phyloP scores from a whole-genome alignment of 2,113 vertebrate genomes.

The Peromyscus polionotus region DNA sequence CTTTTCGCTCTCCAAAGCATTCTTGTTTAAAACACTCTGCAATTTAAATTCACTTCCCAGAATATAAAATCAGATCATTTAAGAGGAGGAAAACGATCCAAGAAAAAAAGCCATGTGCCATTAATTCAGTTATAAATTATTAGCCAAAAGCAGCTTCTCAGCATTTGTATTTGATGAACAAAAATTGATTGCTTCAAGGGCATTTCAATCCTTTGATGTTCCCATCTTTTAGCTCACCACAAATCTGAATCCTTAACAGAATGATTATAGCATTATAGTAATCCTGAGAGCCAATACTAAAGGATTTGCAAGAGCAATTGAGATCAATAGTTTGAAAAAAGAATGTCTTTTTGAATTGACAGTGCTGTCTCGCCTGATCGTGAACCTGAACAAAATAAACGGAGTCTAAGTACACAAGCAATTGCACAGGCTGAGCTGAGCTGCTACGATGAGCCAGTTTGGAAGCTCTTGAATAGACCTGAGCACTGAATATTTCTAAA shows the following conservation, averaged over 20 bases:
- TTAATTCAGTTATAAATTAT: constrained; percentile 93
- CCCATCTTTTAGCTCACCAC: constrained; percentile 89
- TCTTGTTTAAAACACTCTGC: constrained; percentile 79
- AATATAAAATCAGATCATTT: constrained; percentile 88
- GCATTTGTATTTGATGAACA: constrained; percentile 92
- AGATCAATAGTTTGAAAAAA: constrained; percentile 94
- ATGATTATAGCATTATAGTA: constrained; percentile 95
- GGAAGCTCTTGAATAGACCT: constrained; percentile 80
- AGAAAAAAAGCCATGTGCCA: constrained; percentile 88
- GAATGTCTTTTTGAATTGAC: constrained; percentile 90
- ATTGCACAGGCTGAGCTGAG: constrained; percentile 66
- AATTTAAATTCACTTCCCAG: constrained; percentile 87
- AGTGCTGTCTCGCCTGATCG: constrained; percentile 88
- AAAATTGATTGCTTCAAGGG: constrained; percentile 93
- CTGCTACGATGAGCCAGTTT: constrained; percentile 81
- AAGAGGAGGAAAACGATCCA: constrained; percentile 77
- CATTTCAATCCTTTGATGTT: constrained; percentile 92
- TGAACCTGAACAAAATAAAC: constrained; percentile 90
- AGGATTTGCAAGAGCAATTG: constrained; percentile 91
- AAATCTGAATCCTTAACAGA: constrained; percentile 93
- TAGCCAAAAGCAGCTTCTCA: constrained; percentile 89
- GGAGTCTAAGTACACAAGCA: constrained; percentile 86
- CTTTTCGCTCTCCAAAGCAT: constrained; percentile 77
- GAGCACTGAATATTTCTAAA: constrained; percentile 86
- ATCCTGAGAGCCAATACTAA: constrained; percentile 94